Conservation (phyloP, 92 coral and sea anemone species). For the Siderastrea siderea region DNA sequence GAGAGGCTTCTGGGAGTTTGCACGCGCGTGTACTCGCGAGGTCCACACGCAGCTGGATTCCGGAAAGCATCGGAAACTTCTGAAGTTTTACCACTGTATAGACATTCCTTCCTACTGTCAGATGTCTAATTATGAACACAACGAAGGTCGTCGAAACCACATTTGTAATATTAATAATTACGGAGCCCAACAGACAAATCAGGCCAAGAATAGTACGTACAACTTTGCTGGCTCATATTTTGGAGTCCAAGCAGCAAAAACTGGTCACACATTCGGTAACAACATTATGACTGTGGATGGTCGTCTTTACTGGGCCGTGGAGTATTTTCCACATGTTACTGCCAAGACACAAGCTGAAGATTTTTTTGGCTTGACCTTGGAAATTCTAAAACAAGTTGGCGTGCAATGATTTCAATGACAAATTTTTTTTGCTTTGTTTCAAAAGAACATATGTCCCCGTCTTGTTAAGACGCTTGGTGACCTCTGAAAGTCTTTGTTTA, state of each 20-base stretch:
- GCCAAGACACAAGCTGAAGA: conserved; percentile 63
- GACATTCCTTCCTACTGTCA: conserved; percentile 34
- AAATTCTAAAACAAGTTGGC: conserved; percentile 42
- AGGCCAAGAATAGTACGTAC: neutral
- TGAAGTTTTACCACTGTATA: conserved; percentile 31
- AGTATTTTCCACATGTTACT: conserved; percentile 65
- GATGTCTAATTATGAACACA: conserved; percentile 34
- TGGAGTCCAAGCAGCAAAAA: conserved; percentile 49
- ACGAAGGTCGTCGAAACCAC: conserved; percentile 40
- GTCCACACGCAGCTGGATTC: conserved; percentile 51
- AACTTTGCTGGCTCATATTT: conserved; percentile 40
- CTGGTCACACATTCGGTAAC: conserved; percentile 60
- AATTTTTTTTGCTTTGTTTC: too few species aligned
- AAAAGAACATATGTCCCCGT: too few species aligned
- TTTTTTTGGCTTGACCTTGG: conserved; percentile 56
- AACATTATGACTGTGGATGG: conserved; percentile 72
- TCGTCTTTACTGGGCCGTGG: conserved; percentile 69
- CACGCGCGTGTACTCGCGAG: conserved; percentile 51
- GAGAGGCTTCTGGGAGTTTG: conserved; percentile 51
- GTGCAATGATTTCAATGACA: neutral
- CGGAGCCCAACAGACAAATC: conserved; percentile 27
- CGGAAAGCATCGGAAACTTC: conserved; percentile 30
- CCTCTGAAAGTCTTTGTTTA: too few species aligned
- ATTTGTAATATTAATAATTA: conserved; percentile 34
- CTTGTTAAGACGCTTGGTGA: too few species aligned